phyloP scores from a whole-genome alignment of 2,888 invertebrate species.

The Deilephila elpenor region DNA sequence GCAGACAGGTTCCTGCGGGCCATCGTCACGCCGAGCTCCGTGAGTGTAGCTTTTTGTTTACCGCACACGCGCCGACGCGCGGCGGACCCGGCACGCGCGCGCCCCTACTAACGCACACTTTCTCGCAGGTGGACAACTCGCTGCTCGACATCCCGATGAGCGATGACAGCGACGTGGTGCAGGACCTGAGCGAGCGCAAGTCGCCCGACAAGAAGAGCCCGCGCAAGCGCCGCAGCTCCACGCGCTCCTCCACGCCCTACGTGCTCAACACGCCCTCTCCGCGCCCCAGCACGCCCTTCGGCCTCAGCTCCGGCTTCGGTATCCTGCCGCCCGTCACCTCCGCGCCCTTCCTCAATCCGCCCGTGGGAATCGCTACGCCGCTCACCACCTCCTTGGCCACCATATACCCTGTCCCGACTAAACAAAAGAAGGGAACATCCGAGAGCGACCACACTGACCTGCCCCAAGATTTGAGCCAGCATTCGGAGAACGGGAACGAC shows the following conservation, averaged over 20 bases:
- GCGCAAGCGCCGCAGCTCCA: conserved; percentile 77
- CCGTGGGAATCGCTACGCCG: conserved; percentile 80
- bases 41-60: conserved; percentile 67
- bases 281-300: conserved; percentile 78
- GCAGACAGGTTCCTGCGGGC: conserved; percentile 84
- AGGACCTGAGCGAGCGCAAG: conserved; percentile 78
- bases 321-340: conserved; percentile 73
- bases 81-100: conserved; percentile 22
- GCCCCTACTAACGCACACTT: conserved; percentile 44
- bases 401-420: conserved; percentile 75
- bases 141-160: conserved; percentile 76
- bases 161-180: conserved; percentile 80
- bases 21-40: conserved; percentile 83
- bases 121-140: conserved; percentile 77
- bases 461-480: conserved; percentile 79
- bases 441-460: conserved; percentile 70
- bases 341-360: conserved; percentile 76
- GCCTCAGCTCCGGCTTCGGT: conserved; percentile 67
- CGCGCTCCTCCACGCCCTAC: conserved; percentile 77
- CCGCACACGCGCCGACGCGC: conserved; percentile 54
- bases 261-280: conserved; percentile 80
- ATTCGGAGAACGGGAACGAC: conserved; percentile 76
- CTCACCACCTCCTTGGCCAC: conserved; percentile 77
- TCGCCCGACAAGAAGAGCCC: conserved; percentile 80
- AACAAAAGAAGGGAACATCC: conserved; percentile 71